Evolutionary conservation across 2,113 vertebrate species (phyloP), one percentile per base, ranked within the genome.

Genomic region (Cepphus grylle): DNA sequence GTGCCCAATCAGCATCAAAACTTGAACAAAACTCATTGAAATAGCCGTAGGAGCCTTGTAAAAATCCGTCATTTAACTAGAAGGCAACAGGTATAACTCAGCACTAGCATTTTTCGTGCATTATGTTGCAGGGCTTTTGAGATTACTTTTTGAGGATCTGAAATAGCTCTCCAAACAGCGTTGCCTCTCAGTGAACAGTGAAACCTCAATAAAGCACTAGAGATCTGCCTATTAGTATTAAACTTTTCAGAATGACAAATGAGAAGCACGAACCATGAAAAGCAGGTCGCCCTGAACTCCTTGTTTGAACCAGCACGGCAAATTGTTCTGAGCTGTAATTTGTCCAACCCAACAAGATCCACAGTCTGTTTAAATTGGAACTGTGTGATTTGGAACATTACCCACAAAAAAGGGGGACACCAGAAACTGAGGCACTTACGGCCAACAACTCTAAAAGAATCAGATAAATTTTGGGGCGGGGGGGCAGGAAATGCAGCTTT

Each of bases 161-260:
- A 92, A 96, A 74, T 47, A 78, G 58, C 80, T 96, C 85, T 97
- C 50, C 71, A 70, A 96, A 65, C 58, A 86, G 53, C 66, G 38
- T 47, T 86, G 72, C 72, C 81, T 95, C 76, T 92, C 3, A 0
- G 53, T 93, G 87, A 78, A 16, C 82, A 91, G 58, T 26, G 5
- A 38, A 79, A 71, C 34, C 65, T 83, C 70, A 86, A 9, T 90
- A 83, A 97, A 97, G 97, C 96, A 94, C 96, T 88, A 69, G 93
- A 96, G 95, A 97, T 98, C 98, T 98, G 93, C 98, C 97, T 97
- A 96, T 96, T 88, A 88, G 65, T 42, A 76, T 96, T 94, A 98
- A 98, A 98, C 93, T 87, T 94, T 82, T 95, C 97, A 96, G 90
- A 96, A 97, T 98, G 98, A 98, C 97, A 98, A 98, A 98, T 97